Conservation (phyloP, 2,113 vertebrate genomes). For the Ictalurus furcatus region DNA sequence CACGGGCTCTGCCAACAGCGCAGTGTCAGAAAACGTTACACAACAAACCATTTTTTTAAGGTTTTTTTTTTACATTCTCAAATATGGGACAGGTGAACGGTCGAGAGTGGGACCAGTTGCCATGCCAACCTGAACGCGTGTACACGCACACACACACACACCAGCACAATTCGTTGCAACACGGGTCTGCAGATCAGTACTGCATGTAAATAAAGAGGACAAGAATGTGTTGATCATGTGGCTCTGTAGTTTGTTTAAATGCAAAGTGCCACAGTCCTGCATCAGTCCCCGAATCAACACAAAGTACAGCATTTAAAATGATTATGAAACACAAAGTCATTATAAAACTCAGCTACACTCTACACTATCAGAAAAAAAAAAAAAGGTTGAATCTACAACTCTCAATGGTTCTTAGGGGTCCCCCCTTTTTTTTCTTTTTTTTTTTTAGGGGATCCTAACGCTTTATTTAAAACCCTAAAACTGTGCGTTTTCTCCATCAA, state of each 20-base stretch:
- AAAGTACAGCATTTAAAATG: background rate
- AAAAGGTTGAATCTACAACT: background rate
- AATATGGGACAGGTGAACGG: conserved; percentile 51
- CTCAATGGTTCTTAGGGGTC: background rate
- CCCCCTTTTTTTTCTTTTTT: background rate
- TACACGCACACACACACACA: conserved; percentile 1
- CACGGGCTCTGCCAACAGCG: conserved; percentile 32
- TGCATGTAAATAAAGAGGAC: conserved; percentile 15
- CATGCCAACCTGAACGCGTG: conserved; percentile 45
- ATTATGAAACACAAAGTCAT: background rate
- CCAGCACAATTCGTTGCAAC: background rate
- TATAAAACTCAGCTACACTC: background rate
- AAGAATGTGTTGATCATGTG: background rate
- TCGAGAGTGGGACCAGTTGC: conserved; percentile 43
- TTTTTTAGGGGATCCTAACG: background rate
- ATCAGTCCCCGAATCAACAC: background rate
- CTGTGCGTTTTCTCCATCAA: background rate
- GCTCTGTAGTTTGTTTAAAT: background rate
- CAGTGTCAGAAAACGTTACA: conserved; percentile 48
- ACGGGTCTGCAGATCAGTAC: conserved; percentile 21
- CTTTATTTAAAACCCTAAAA: background rate
- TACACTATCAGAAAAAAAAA: background rate
- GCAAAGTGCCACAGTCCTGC: background rate
- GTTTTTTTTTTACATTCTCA: conserved; percentile 41
- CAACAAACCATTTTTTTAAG: conserved; percentile 56